These are phyloP conservation scores for Patella vulgata DNA, from an alignment of 1,140 invertebrate genomes.

Conservation along the genomic window DNA sequence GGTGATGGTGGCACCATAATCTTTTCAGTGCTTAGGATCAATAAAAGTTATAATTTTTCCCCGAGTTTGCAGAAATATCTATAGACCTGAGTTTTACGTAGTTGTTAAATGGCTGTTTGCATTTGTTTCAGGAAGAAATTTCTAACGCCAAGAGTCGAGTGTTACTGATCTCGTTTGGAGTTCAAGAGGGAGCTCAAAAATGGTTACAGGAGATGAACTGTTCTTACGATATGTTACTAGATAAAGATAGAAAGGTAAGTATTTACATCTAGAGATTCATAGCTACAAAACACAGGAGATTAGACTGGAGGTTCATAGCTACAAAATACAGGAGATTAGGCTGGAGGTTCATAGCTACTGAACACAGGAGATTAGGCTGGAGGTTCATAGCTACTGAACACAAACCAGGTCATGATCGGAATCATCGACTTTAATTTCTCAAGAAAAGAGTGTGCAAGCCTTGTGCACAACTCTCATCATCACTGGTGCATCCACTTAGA, in stretches of 20 bases:
- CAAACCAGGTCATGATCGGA: not conserved
- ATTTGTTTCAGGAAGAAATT: slow-evolving; percentile 42
- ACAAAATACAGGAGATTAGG: too few relatives aligned
- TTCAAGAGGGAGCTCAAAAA: slow-evolving; percentile 39
- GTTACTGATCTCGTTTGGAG: slow-evolving; percentile 52
- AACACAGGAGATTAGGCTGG: not conserved
- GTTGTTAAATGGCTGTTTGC: too few relatives aligned
- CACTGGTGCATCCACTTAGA: too few relatives aligned
- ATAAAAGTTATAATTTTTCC: too few relatives aligned
- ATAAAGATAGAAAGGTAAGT: slow-evolving; percentile 45
- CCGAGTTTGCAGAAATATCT: too few relatives aligned
- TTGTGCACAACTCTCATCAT: too few relatives aligned
- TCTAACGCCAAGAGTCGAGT: slow-evolving; percentile 21
- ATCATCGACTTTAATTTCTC: not conserved
- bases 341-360: not conserved
- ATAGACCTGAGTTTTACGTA: too few relatives aligned
- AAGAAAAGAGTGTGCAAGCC: too few relatives aligned
- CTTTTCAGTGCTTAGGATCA: too few relatives aligned
- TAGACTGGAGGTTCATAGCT: too few relatives aligned
- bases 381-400: not conserved
- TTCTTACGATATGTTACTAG: slow-evolving; percentile 50
- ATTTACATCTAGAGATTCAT: too few relatives aligned
- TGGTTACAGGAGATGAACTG: slow-evolving; percentile 53
- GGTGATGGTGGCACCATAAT: too few relatives aligned
- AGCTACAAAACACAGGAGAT: not conserved